A percentile compares a stretch with the other conserved stretches of the same genome.
Conservation (phyloP, 1,140 invertebrate species). For the Muscidifurax raptorellus region DNA sequence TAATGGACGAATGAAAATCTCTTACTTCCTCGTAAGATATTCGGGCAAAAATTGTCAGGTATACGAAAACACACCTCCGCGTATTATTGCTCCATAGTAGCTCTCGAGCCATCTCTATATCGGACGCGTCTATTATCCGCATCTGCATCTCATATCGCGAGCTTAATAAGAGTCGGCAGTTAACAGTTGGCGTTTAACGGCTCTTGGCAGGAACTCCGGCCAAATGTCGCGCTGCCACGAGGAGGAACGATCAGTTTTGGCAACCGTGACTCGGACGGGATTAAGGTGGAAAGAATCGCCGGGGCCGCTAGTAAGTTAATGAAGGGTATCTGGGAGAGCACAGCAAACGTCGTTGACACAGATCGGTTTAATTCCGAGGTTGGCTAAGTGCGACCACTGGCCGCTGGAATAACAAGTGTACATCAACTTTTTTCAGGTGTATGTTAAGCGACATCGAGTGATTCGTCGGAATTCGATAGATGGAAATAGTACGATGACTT, state of each 20-base stretch:
- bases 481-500: no score
- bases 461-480: no score
- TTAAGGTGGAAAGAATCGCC: background rate
- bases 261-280: background rate
- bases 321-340: background rate
- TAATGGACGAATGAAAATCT: no score
- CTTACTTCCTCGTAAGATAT: no score
- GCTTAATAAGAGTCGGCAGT: background rate
- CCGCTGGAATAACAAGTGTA: no score
- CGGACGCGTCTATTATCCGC: background rate
- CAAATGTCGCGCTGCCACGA: conserved; percentile 15
- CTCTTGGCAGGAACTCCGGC: background rate
- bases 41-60: no score
- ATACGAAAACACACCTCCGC: no score
- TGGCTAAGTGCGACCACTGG: no score
- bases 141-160: conserved; percentile 24
- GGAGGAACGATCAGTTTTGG: conserved; percentile 20
- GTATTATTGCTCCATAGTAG: no score
- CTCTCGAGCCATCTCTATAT: no score
- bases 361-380: background rate
- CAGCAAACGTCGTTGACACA: background rate
- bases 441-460: no score
- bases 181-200: conserved; percentile 34
- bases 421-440: no score
- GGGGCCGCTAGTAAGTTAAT: background rate